Base-by-base conservation (phyloP, 2,888 invertebrate species). In the Campoletis raptor region DNA sequence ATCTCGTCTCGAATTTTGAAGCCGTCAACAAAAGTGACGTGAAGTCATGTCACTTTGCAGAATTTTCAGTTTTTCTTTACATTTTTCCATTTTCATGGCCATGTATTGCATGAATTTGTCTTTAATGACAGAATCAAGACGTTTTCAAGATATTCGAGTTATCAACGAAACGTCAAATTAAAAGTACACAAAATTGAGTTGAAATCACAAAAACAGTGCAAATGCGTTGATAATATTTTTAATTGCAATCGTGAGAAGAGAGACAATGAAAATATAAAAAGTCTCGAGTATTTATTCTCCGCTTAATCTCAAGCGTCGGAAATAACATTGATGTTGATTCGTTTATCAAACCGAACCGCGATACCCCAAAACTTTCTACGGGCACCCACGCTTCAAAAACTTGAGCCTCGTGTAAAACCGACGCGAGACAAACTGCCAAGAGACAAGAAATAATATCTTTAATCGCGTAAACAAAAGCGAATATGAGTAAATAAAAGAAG, bases 301-400 rank as follows among this genome's bases (percentile, higher is more conserved):
- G 10, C 24, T 54, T 54, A 21, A 10, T 57, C 24, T 24, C 57
- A 6, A 72, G 30, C 52, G 18, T 30, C 15, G 36, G 30, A 30
- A 72, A 72, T 52, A 52, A 72, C 18, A 36, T 72, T 15, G 24
- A 30, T 30, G 6, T 72, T 48, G 45, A 40, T 57, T 24, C 40
- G 21, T 18, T 42, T 52, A 8, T 15, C 70, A 70, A 30, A 3
- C 3, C 30, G 10, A 24, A 6, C n/a, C 37, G 36, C n/a, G 24
- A n/a, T 30, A 10, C 45, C 37, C 37, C 12, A n/a, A 36, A n/a
- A 36, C 52, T 36, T 37, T 54, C 18, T 7, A 36, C 36, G 36
- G 54, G 4, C 18, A 73, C 37, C 5, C n/a, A n/a, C 36, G 24
- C 36, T 52, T 18, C n/a, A n/a, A 18, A 37, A 48, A 52, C 30